Evolutionary conservation across 2,797 vertebrate genomes (phyloP), one percentile per base, ranked within the genome.

Genomic region (Enteromius thamalakanensis): DNA sequence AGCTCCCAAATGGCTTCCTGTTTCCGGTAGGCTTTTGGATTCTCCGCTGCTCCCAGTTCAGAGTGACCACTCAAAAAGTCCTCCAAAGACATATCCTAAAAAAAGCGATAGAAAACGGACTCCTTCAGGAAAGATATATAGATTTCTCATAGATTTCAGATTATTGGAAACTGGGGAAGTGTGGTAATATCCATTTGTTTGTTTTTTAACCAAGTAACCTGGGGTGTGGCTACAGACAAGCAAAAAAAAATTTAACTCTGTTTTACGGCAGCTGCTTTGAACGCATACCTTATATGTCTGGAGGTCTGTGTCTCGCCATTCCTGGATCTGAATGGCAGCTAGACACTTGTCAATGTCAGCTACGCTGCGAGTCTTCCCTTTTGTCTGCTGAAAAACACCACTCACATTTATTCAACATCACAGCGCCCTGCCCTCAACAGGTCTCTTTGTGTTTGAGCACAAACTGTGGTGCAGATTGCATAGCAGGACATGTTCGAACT

Each of bases 1-100:
- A 98, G 95, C 82, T 99, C 97, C 96, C 96, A 98, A 67, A 96
- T 84, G 2, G 96, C 94, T 89, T 94, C 95, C 81, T 96, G 94
- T 86, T 94, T 96, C 91, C 92, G 95, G 84, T 87, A 88, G 86
- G 91, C 91, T 86, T 90, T 87, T 4, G 79, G 88, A 82, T 92
- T 88, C 34, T 89, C 12, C 40, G 82, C 47, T 12, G 86, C 45
- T 75, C 91, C 92, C 58, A 92, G 86, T 87, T 95, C 90, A 2
- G 90, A 90, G 86, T 95, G 93, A 47, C 88, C 91, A 85, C 81
- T 93, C 90, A 96, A 69, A 91, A 97, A 95, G 88, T 97, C 94
- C 0, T 92, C 93, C 93, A 97, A 94, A 81, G 93, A 93, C 90
- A 94, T 95, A 84, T 92, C 94, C 96, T 98, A 74, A 40, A 37